Base-by-base conservation (phyloP, 2,113 vertebrate genomes). In the Percina caprodes region DNA sequence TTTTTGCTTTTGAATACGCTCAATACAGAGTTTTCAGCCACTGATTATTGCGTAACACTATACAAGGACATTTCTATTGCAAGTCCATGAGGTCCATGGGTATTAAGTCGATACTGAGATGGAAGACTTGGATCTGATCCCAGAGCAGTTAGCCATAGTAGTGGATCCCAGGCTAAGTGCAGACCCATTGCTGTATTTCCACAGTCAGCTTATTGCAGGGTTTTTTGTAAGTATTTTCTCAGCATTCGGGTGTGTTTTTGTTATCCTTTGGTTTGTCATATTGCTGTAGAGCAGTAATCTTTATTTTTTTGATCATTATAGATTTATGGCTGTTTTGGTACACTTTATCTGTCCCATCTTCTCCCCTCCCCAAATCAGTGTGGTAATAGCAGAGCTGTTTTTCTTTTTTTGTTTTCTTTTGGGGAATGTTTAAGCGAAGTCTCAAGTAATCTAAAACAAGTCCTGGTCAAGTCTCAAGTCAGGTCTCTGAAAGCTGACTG, bases 51-150 rank as follows among this genome's bases (percentile, higher is more conserved):
- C 87, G 73, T 80, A 87, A 88, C 74, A 62, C 91, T 86, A 60
- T 84, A 91, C 84, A 89, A 89, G 76, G 79, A 74, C 79, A 48
- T 83, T 83, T 83, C 68, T 81, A 75, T 81, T 82, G 86, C 84
- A 55, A 81, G 87, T 85, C 84, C 77, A 70, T 62, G 82, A 90
- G 85, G 83, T 88, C 79, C 72, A 83, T 16, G 69, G 84, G 67
- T 77, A 65, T 69, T 54, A 54, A 83, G 77, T 87, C 63, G 54
- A 79, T 69, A 69, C 69, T 70, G 77, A 72, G 87, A 86, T 92
- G 94, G 93, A 95, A 95, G 94, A 95, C 92, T 86, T 91, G 74
- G 88, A 92, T 90, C 87, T 84, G 87, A 81, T 84, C 82, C 85
- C 82, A 84, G 74, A 83, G 87, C 79, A 74, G 78, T 84, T 80